Base-by-base conservation (phyloP, 2,888 invertebrate species). In the Phortica magna region DNA sequence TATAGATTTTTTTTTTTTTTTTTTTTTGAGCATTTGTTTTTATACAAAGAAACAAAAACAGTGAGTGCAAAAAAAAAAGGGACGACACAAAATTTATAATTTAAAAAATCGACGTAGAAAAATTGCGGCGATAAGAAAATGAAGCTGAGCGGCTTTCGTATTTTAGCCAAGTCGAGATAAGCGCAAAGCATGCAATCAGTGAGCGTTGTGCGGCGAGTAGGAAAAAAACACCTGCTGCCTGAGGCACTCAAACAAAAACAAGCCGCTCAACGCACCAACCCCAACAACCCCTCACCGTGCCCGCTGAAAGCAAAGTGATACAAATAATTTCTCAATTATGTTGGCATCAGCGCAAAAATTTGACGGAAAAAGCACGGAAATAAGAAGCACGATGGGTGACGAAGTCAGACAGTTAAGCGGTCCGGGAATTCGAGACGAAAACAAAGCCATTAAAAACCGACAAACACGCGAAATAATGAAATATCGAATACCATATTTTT, bases 301-400 rank as follows among this genome's bases (percentile, higher is more conserved):
- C 39, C 0, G 22, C 17, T n/a, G n/a, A n/a, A n/a, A 22, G 10
- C 61, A 39, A 87, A 85, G 84, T 86, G 85, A 84, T 83, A 85
- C 85, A 82, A 82, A 83, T 83, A 85, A 87, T 85, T 81, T 86
- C 87, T 87, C 83, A 87, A 85, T 85, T 87, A 85, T 83, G 87
- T 77, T 61, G 39, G 77, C 75, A 65, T 55, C 65, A 59, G 7
- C 77, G 7, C 77, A 19, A 14, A 48, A 48, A 48, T 48, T 48
- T 53, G 14, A 10, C 12, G 7, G 17, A 59, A 68, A 17, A 71
- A 65, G 73, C 65, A 59, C 19, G 17, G 31, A 31, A 31, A 9
- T 75, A 71, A 55, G 31, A 74, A 82, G 80, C 79, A 77, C n/a
- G n/a, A n/a, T 78, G 67, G 68, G 64, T 76, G 78, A 73, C 68